Base-by-base conservation (phyloP, 2,888 invertebrate genomes). In the Pollenia angustigena region DNA sequence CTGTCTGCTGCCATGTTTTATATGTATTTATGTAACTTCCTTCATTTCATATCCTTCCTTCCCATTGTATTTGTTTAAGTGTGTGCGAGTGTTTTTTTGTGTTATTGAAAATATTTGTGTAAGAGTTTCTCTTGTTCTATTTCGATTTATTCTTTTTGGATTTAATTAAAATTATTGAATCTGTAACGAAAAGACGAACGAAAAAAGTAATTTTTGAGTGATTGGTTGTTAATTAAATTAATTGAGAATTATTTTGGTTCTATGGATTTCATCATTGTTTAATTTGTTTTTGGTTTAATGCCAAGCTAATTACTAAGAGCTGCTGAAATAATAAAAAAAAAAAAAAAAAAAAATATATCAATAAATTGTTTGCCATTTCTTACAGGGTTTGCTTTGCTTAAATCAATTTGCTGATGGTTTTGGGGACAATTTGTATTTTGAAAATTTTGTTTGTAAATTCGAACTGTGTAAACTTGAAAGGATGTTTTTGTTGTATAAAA, bases 161-260 rank as follows among this genome's bases (percentile, higher is more conserved):
- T 69, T 86, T 86, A 71, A 80, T 82, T 82, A 75, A 79, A 75
- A 50, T 80, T 69, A 75, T 71, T 79, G 71, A 82, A 80, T 80
- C 86, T 86, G 82, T 52, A 79, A 85, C 32, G 23, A 54, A 80
- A 72, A 62, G 18, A 62, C 52, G 18, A 52, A 76, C 56, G 12
- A 72, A 40, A 48, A 18, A 80, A 48, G n/a, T 18, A 60, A 48
- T 74, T 18, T 52, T 66, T 78, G 44, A 78, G 44, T 66, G 64
- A 81, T 68, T 75, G 66, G 56, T 52, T 74, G 66, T 74, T 68
- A 68, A 74, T 62, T 78, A 56, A 4, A 50, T 76, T 68, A 78
- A 48, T 12, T 50, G 4, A 32, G 4, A 32, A 4, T 32, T 32
- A 32, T 32, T 32, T 32, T 32, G 32, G 32, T 6, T 32, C 32